Evolutionary conservation across 2,888 invertebrate species (phyloP).

Genomic region (Hemithea aestivaria): DNA sequence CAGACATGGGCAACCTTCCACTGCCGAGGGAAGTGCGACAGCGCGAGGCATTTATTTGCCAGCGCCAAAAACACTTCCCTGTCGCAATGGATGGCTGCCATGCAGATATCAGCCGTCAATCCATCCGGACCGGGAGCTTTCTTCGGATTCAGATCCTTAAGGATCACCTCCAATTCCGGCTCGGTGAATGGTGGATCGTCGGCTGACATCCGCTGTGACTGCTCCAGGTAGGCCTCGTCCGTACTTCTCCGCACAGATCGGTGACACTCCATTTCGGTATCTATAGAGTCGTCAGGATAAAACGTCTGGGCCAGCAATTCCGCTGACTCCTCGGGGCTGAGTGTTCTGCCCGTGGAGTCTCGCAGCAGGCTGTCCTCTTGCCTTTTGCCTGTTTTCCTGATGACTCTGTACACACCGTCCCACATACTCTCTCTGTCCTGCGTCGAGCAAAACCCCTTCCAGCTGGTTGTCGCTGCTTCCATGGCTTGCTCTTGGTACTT

Average conservation of each 20-base stretch:
- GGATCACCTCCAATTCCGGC: constrained; percentile 1
- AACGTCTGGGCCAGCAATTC: constrained; percentile 6
- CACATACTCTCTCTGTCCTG: constrained; percentile 19
- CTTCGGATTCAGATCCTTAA: constrained; percentile 6
- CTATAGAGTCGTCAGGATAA: constrained; percentile 6
- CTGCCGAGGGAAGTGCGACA: background rate
- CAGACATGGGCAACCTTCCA: background rate
- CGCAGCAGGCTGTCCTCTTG: constrained; percentile 1
- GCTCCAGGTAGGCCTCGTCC: background rate
- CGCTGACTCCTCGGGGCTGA: constrained; percentile 10
- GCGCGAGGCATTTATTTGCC: background rate
- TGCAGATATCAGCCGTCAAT: constrained; percentile 11
- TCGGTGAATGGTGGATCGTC: constrained; percentile 3
- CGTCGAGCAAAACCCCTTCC: constrained; percentile 16
- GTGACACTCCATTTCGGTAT: background rate
- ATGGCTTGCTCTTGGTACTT: constrained; percentile 1
- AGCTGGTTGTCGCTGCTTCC: constrained; percentile 4
- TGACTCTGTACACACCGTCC: constrained; percentile 9
- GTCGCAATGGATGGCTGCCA: background rate
- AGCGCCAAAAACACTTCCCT: background rate
- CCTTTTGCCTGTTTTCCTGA: constrained; percentile 3
- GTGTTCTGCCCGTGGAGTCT: background rate
- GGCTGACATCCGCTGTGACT: background rate
- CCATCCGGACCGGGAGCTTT: constrained; percentile 17
- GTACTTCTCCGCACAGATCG: background rate